phyloP scores from a whole-genome alignment of 2,888 invertebrate genomes.

The Patella depressa region DNA sequence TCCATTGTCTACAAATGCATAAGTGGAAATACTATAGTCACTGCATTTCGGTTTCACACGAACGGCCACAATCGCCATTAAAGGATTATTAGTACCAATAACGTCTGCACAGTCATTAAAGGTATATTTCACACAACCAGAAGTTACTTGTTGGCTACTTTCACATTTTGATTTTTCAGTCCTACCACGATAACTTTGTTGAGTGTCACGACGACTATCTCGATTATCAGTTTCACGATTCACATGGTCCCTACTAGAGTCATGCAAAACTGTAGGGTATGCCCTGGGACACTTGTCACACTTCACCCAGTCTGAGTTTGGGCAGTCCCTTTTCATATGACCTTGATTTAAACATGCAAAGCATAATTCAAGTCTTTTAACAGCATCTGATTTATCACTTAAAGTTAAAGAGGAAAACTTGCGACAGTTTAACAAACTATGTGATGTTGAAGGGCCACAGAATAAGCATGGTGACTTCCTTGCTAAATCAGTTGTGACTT shows the following conservation, averaged over 20 bases:
- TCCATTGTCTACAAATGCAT: background rate
- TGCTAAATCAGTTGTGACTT: background rate
- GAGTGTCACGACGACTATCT: background rate
- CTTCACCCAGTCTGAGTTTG: background rate
- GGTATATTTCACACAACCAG: no score
- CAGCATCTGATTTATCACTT: background rate
- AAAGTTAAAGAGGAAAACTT: background rate
- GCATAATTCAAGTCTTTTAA: background rate
- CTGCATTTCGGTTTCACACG: background rate
- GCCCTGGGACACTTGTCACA: background rate
- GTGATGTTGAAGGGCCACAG: background rate
- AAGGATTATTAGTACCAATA: background rate
- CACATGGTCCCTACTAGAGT: background rate
- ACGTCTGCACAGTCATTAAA: no score
- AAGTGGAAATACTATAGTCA: background rate
- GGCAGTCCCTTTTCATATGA: background rate
- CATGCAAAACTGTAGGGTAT: background rate
- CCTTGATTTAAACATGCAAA: background rate
- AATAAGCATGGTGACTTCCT: background rate
- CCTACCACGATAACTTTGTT: background rate
- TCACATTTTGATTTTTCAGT: background rate
- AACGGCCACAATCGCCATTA: slow-evolving; percentile 11
- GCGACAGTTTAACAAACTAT: background rate
- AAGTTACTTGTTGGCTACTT: background rate
- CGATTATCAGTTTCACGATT: background rate